phyloP scores from a whole-genome alignment of 2,797 vertebrate genomes.

The Poecilia picta region DNA sequence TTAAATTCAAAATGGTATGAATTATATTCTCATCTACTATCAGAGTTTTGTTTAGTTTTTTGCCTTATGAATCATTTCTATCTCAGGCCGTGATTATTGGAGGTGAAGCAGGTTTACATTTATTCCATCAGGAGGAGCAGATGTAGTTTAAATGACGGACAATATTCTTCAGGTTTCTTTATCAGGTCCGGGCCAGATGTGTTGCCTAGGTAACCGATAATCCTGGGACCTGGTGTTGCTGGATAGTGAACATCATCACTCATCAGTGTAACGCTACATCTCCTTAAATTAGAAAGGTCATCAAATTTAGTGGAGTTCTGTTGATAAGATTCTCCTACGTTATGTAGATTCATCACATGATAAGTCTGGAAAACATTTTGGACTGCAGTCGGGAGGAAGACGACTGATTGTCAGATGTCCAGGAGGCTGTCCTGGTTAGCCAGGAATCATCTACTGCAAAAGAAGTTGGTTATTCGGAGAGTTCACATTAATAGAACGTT shows the following conservation, averaged over 20 bases:
- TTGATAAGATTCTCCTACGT: background rate
- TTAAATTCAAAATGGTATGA: background rate
- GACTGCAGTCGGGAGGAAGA: background rate
- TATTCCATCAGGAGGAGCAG: background rate
- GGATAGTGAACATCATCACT: background rate
- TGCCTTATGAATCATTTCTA: background rate
- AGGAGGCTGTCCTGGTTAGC: background rate
- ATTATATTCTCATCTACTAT: background rate
- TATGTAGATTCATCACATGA: background rate
- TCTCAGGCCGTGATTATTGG: background rate
- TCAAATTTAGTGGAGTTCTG: background rate
- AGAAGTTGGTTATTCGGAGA: no score
- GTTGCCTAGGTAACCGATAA: background rate
- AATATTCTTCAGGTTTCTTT: background rate
- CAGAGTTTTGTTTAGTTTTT: background rate
- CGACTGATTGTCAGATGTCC: background rate
- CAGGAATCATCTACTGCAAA: no score
- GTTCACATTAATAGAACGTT: no score
- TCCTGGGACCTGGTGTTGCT: background rate
- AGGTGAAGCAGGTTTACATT: background rate
- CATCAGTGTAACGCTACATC: background rate
- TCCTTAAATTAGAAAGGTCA: background rate
- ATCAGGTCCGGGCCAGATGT: background rate
- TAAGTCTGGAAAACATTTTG: background rate
- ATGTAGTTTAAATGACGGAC: background rate